phyloP scores from a whole-genome alignment of 2,888 invertebrate species.

The Erpobdella octoculata region DNA sequence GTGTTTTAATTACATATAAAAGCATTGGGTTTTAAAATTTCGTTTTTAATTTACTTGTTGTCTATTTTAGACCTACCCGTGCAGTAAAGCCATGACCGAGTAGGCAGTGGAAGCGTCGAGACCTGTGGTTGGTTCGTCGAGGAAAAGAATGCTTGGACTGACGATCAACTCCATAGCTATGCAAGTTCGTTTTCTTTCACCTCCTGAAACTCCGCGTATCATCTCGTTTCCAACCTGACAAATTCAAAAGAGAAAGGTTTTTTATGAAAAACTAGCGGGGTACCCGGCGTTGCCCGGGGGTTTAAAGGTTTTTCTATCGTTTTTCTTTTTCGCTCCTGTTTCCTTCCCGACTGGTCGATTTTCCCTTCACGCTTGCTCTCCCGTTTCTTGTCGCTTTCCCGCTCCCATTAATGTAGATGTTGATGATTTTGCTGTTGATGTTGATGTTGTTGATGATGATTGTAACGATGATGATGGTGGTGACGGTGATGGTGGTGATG shows the following conservation, averaged over 20 bases:
- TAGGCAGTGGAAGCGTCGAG: constrained; percentile 51
- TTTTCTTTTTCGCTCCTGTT: no score
- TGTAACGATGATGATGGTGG: no score
- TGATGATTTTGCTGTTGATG: no score
- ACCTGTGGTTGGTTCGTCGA: constrained; percentile 53
- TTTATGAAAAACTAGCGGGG: no score
- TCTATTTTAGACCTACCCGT: constrained; percentile 36
- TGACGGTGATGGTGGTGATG: constrained; percentile 11
- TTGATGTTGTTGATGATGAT: no score
- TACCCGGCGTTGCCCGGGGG: background rate
- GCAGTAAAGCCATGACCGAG: constrained; percentile 47
- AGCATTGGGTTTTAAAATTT: no score
- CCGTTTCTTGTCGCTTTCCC: no score
- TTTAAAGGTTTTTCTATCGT: constrained; percentile 8
- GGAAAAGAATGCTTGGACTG: constrained; percentile 49
- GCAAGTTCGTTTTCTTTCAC: constrained; percentile 47
- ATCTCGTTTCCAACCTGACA: constrained; percentile 51
- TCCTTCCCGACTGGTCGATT: no score
- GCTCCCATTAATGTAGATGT: no score
- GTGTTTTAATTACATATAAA: no score
- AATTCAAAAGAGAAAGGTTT: no score
- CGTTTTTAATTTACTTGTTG: background rate
- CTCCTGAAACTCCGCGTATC: constrained; percentile 51
- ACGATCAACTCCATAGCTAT: constrained; percentile 49
- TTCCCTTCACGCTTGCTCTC: no score